Percentiles rank a stretch among this genome's conserved stretches.
These are phyloP conservation scores for Acropora yongei DNA, from an alignment of 64 coral and sea anemone species.

Conservation along the genomic window DNA sequence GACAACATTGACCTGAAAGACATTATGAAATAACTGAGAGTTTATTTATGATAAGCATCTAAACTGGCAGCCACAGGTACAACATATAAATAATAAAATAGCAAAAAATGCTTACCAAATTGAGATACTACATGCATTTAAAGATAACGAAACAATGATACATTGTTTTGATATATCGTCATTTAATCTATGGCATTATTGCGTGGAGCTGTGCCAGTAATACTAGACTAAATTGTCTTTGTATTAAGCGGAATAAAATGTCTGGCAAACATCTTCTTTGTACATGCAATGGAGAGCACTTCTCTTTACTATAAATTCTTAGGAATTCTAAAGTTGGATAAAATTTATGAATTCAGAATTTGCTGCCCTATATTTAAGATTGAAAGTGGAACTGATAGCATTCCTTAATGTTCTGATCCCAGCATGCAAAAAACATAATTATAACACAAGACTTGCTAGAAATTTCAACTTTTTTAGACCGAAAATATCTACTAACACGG, in stretches of 20 bases:
- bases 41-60: conserved; percentile 55
- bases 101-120: conserved; percentile 28
- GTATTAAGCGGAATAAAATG: neutral
- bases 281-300: neutral
- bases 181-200: neutral
- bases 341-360: neutral
- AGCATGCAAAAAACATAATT: too few species aligned
- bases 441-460: too few species aligned
- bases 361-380: too few species aligned
- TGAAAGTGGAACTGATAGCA: too few species aligned
- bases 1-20: too few species aligned
- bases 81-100: conserved; percentile 26
- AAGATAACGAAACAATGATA: neutral
- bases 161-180: too few species aligned
- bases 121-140: conserved; percentile 17
- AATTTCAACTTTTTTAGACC: too few species aligned
- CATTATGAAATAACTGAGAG: neutral
- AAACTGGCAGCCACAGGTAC: conserved; percentile 39
- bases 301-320: neutral
- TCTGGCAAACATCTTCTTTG: neutral
- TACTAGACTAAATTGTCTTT: neutral
- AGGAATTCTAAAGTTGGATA: neutral
- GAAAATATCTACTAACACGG: too few species aligned
- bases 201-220: neutral
- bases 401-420: too few species aligned